Conservation (phyloP, 2,888 invertebrate species). For the Plebejus argus region DNA sequence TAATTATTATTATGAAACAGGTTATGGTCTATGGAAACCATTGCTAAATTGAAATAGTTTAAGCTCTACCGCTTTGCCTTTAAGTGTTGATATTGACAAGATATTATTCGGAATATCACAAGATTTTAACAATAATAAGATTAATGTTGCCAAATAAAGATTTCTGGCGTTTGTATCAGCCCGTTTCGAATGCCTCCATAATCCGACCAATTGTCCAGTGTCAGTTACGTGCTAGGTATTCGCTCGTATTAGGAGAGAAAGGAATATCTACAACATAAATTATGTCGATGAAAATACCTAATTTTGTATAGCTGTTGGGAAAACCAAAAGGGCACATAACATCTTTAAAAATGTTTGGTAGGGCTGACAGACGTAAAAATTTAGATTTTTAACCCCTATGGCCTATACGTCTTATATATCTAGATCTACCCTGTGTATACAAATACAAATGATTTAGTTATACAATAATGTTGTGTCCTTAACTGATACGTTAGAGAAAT, state of each 20-base stretch:
- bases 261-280: constrained; percentile 27
- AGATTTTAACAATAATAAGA: constrained; percentile 14
- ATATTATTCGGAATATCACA: constrained; percentile 7
- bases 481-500: too few species aligned
- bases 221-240: neutral
- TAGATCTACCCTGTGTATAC: too few species aligned
- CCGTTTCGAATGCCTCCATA: constrained; percentile 24
- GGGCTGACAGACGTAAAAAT: too few species aligned
- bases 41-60: too few species aligned
- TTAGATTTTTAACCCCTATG: too few species aligned
- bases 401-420: too few species aligned
- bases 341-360: neutral
- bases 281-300: neutral
- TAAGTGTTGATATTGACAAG: neutral
- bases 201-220: constrained; percentile 22
- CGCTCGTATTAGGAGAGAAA: constrained; percentile 34
- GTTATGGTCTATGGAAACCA: too few species aligned
- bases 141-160: constrained; percentile 19
- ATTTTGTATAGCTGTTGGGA: neutral
- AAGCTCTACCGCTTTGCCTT: neutral
- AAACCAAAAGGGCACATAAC: neutral
- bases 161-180: constrained; percentile 19
- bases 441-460: too few species aligned
- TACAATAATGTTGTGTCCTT: too few species aligned
- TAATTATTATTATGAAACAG: too few species aligned